Percentiles rank a stretch among this genome's conserved stretches.
Conservation (phyloP, 2,113 vertebrate genomes). For the Oncorhynchus tshawytscha region DNA sequence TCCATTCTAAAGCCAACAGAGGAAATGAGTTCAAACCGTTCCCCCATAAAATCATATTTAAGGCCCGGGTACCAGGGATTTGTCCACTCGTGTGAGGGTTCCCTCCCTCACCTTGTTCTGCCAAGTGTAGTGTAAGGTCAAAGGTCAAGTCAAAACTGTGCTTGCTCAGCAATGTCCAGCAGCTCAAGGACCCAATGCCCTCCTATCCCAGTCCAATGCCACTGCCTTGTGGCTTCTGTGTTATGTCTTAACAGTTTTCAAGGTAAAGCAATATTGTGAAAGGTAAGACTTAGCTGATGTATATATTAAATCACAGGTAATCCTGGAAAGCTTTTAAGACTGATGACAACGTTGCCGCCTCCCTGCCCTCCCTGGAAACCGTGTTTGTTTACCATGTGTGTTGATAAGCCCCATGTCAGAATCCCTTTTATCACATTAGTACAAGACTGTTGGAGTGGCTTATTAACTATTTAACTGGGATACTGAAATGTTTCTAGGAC, state of each 20-base stretch:
- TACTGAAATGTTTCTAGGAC: slow-evolving; percentile 67
- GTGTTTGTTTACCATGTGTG: slow-evolving; percentile 67
- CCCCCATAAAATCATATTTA: neutral
- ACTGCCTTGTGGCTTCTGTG: neutral
- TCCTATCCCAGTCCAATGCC: neutral
- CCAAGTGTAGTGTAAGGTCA: neutral
- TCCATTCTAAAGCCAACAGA: neutral
- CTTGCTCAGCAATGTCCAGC: neutral
- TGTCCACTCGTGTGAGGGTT: neutral
- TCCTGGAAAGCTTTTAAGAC: slow-evolving; percentile 42
- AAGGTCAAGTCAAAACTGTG: neutral
- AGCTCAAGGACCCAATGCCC: neutral
- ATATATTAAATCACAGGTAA: slow-evolving; percentile 9
- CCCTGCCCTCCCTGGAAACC: slow-evolving; percentile 24
- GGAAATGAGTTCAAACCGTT: neutral
- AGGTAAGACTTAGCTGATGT: slow-evolving; percentile 14
- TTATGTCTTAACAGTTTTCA: slow-evolving; percentile 4
- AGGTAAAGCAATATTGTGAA: slow-evolving; percentile 22
- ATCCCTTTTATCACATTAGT: slow-evolving; percentile 61
- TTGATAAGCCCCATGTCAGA: slow-evolving; percentile 65
- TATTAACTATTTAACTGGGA: slow-evolving; percentile 68
- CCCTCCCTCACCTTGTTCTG: neutral
- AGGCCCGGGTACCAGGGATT: slow-evolving; percentile 11
- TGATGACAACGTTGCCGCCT: slow-evolving; percentile 46
- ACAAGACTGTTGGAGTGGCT: slow-evolving; percentile 36